These are phyloP conservation scores for Amphibalanus amphitrite DNA, from an alignment of 1,140 invertebrate species.

Conservation along the genomic window DNA sequence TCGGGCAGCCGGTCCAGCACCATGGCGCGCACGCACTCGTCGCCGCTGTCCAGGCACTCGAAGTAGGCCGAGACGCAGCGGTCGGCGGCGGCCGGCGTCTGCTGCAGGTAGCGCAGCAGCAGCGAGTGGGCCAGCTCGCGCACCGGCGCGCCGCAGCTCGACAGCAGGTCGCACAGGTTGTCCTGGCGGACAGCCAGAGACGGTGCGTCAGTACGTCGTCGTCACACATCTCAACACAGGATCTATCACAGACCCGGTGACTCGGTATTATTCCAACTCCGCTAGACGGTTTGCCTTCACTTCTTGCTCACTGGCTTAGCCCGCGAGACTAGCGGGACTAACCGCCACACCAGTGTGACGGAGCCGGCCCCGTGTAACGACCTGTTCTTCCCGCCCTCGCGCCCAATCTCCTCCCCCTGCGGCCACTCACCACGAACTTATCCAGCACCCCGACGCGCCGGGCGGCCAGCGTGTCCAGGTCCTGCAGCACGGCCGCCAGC, in stretches of 20 bases:
- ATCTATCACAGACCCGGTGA: constrained; percentile 10
- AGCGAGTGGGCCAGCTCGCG: constrained; percentile 17
- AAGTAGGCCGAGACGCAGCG: constrained; percentile 53
- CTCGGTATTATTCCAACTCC: constrained; percentile 11
- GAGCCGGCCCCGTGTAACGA: too few species aligned
- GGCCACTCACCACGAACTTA: constrained; percentile 13
- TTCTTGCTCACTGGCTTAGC: too few species aligned
- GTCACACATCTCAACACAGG: constrained; percentile 14
- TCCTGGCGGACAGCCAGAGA: constrained; percentile 36
- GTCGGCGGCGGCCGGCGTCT: constrained; percentile 25
- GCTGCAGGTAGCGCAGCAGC: constrained; percentile 19
- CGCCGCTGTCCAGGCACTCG: constrained; percentile 54
- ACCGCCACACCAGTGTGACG: too few species aligned
- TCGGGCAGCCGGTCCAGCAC: constrained; percentile 68
- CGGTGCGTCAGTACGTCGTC: constrained; percentile 12
- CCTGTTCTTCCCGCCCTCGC: too few species aligned
- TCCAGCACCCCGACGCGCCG: background rate
- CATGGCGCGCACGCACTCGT: constrained; percentile 55
- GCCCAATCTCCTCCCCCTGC: too few species aligned
- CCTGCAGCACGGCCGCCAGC: background rate
- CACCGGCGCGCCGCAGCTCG: constrained; percentile 11
- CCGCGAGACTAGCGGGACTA: too few species aligned
- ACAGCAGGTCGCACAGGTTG: constrained; percentile 24
- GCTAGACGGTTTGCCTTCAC: too few species aligned
- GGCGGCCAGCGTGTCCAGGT: background rate